Base-by-base conservation (phyloP, 2,113 vertebrate genomes). In the Hemichromis elongatus region DNA sequence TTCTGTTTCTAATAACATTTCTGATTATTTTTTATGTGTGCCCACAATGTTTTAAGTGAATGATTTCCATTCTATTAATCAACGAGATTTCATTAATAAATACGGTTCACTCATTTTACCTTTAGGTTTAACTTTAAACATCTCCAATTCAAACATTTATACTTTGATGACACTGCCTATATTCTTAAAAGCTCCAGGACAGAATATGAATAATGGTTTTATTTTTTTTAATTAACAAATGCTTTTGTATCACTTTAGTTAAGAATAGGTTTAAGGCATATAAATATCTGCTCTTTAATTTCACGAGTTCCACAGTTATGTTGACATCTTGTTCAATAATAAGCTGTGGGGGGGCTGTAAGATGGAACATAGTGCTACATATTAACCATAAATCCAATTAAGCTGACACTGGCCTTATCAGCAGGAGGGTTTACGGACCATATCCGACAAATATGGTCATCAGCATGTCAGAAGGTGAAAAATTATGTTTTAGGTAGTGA, bases 381-480 rank as follows among this genome's bases (percentile, higher is more conserved):
- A 52, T 53, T 26, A 54, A 81, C 52, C 14, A 53, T 54, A 8
- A 53, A 9, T 81, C n/a, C 1, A 66, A 26, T 37, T 63, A 33
- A 59, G 50, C 35, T 19, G 18, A 7, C 28, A 45, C 6, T 7
- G 16, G 7, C 13, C 52, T 77, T 75, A 81, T 63, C 16, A 70
- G 7, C 40, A 47, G 61, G 56, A 33, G 79, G 9, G 7, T 52
- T 81, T 56, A 40, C n/a, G 45, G 66, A 85, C 21, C 18, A 68
- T 54, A 80, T 83, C 53, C 61, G 28, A 61, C 6, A 40, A 47
- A 63, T 68, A 59, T 53, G 33, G 53, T 73, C 50, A 52, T 57
- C 14, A 30, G 18, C 28, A 61, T 82, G 57, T 77, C 89, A 86
- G 84, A 77, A 88, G 92, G 84, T 88, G 87, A 87, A 80, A 90